Evolutionary conservation across 2,888 invertebrate species (phyloP), one percentile per base, ranked within the genome.

Genomic region (Callyntrura guangdongensis): DNA sequence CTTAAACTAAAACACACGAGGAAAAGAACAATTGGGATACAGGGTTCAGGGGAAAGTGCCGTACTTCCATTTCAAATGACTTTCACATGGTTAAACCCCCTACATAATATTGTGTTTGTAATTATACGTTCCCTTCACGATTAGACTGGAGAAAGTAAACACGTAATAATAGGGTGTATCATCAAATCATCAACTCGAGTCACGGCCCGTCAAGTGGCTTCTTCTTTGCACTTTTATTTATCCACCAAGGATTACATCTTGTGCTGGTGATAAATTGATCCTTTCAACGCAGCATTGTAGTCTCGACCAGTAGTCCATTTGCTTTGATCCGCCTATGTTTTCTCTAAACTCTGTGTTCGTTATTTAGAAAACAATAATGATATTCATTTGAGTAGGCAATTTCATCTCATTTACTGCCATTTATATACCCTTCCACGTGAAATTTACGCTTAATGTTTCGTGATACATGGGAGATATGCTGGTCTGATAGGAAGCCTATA

Each of bases 131-230:
- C 36, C 36, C 36, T 64, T 64, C 22, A 64, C 22, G 64, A 64
- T 64, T 20, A 64, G 11, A 12, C 64, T 25, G 14, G 79, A 72
- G 72, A 77, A 77, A 77, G 81, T 17, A 36, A 27, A 59, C n/a
- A 36, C 4, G 12, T 49, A 27, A 36, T 9, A 14, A 56, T 6
- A 45, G 20, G 8, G 36, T 12, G 3, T 9, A 69, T 36, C 22
- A 59, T 22, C 36, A 56, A 47, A 87, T 79, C 72, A 79, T 67
- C 79, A 67, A 87, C 81, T 36, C 89, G n/a, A 89, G 89, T 89
- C 89, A 89, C 89, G 89, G 69, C 45, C 64, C 89, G 82, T 83
- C 82, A 89, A 89, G 82, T 89, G 82, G 83, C 89, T 74, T 56
- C 83, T 83, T 83, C 47, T 36, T 83, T 56, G n/a, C 89, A 74